Conservation (phyloP, 2,797 vertebrate genomes). For the Arremon brunneinucha region DNA sequence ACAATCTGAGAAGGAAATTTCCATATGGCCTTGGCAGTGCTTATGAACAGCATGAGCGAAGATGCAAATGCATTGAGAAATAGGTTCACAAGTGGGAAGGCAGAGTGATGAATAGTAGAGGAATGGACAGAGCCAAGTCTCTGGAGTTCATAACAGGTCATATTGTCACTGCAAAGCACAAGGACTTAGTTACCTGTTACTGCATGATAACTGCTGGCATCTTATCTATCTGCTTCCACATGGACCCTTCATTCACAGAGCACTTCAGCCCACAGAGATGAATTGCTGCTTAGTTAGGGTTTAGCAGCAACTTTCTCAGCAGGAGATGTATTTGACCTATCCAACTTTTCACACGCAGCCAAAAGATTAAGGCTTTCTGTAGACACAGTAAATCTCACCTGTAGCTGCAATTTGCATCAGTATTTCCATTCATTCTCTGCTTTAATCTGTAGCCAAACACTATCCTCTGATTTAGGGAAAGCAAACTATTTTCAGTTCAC, state of each 20-base stretch:
- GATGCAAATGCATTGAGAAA: neutral
- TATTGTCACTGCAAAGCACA: neutral
- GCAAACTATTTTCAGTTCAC: neutral
- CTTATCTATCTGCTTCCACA: neutral
- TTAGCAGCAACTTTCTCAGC: neutral
- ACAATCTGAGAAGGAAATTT: neutral
- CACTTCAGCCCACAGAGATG: neutral
- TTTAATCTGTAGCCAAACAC: neutral
- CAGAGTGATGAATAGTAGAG: neutral
- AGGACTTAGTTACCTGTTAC: neutral
- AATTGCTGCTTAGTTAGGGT: neutral
- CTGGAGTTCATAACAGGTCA: neutral
- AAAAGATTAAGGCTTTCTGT: neutral
- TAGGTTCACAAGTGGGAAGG: neutral
- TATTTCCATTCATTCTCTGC: neutral
- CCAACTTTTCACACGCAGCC: neutral
- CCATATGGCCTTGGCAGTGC: neutral
- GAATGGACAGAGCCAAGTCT: neutral
- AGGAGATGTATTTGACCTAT: neutral
- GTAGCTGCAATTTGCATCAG: neutral
- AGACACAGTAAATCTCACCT: neutral
- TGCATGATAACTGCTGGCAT: neutral
- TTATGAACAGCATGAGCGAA: neutral
- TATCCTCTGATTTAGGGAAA: neutral
- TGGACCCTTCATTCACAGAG: neutral